Evolutionary conservation across 2,113 vertebrate species (phyloP), one percentile per base, ranked within the genome.

Genomic region (Todiramphus chloris): DNA sequence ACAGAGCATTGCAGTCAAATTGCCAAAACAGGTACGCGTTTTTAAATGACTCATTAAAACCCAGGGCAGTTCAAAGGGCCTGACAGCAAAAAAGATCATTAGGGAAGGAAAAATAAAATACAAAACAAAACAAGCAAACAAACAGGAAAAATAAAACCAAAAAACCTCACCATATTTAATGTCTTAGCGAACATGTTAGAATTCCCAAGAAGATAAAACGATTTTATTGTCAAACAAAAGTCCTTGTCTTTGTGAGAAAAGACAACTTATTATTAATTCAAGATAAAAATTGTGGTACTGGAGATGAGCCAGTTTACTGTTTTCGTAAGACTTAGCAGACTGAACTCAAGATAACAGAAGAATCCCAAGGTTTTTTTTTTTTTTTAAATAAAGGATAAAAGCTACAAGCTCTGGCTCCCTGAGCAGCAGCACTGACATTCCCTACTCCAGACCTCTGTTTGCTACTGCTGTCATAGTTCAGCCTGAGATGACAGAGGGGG

Each of bases 241-340:
- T 41, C 85, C 37, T 91, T 35, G 30, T 35, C 59, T 81, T 67
- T 58, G 17, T 73, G 66, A 89, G 87, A 62, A 93, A 79, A 91
- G 48, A 79, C 35, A 84, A 94, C 63, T 91, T 89, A 41, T 64
- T 79, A 91, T 93, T 93, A 93, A 83, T 85, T 88, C 50, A 51
- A 93, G 84, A 93, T 83, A 94, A 91, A 88, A 77, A 51, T 6
- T 51, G 50, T 91, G 75, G 56, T 19, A 60, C 72, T 83, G 90
- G 90, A 94, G 82, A 37, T 62, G 24, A 93, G 84, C 72, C 85
- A 86, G 70, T 86, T 83, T 43, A 91, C 63, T 93, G 87, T 85
- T 96, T 93, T 80, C 72, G 83, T 56, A 80, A 86, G 78, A 80
- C 21, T 87, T 46, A 37, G 48, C 48, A 89, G 78, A 41, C n/a